These are phyloP conservation scores for Siniperca undulata DNA, from an alignment of 2,797 vertebrate genomes.

Conservation along the genomic window DNA sequence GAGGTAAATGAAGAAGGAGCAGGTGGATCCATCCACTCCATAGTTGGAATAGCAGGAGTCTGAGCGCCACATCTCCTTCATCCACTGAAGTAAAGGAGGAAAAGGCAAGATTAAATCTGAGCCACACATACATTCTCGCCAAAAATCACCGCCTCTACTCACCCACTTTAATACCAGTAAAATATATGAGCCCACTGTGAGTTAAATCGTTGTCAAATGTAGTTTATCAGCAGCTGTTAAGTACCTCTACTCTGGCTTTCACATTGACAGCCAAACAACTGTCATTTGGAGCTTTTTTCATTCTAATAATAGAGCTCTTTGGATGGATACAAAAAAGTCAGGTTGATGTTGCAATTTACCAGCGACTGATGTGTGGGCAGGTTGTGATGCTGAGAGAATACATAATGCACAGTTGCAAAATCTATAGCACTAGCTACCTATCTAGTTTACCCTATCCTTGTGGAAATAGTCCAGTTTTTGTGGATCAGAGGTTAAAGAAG, in stretches of 20 bases:
- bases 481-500: neutral
- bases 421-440: neutral
- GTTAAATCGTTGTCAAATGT: neutral
- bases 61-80: conserved; percentile 99
- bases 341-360: neutral
- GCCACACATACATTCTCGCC: neutral
- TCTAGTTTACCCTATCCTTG: neutral
- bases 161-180: neutral
- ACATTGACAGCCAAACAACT: neutral
- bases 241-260: neutral
- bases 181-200: neutral
- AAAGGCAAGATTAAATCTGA: neutral
- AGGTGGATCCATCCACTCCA: conserved; percentile 97
- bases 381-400: neutral
- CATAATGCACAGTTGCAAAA: conserved; percentile 11
- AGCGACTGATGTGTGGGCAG: neutral
- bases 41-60: conserved; percentile 95
- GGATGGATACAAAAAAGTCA: neutral
- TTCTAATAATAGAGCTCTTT: conserved; percentile 8
- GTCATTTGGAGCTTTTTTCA: conserved; percentile 2
- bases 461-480: neutral
- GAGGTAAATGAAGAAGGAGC: conserved; percentile 99
- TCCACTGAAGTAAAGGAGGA: conserved; percentile 89
- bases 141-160: neutral
- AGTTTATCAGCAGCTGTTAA: neutral